Evolutionary conservation across 2,113 vertebrate genomes (phyloP).

Genomic region (Ictidomys tridecemlineatus): DNA sequence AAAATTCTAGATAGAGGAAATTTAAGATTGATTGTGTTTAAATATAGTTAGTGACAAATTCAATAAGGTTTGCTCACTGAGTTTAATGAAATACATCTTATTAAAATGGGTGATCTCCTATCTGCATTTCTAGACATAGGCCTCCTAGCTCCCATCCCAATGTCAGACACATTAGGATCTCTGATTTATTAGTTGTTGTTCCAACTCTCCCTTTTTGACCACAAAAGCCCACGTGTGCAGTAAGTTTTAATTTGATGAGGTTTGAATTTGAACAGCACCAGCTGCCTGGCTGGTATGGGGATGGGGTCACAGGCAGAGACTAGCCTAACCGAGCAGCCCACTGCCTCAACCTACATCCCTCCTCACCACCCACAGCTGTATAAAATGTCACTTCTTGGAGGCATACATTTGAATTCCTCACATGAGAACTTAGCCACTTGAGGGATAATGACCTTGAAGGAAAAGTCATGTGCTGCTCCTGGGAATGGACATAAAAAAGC

Average conservation of each 20-base stretch:
- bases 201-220: neutral
- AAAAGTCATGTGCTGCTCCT: neutral
- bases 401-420: neutral
- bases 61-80: neutral
- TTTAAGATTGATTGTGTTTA: slow-evolving; percentile 56
- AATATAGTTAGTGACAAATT: slow-evolving; percentile 67
- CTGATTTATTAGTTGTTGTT: neutral
- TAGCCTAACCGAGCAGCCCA: neutral
- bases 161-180: neutral
- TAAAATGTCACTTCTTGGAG: neutral
- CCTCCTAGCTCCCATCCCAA: neutral
- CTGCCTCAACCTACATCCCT: neutral
- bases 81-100: slow-evolving; percentile 49
- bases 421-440: neutral
- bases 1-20: slow-evolving; percentile 53
- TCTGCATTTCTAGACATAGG: neutral
- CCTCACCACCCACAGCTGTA: neutral
- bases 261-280: neutral
- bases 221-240: neutral
- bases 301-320: neutral
- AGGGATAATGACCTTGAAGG: slow-evolving; percentile 2
- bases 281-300: neutral
- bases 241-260: neutral
- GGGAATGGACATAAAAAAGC: slow-evolving; percentile 40
- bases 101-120: neutral